Evolutionary conservation across 2,113 vertebrate species (phyloP), one percentile per base, ranked within the genome.

Genomic region (Dasyprocta punctata): DNA sequence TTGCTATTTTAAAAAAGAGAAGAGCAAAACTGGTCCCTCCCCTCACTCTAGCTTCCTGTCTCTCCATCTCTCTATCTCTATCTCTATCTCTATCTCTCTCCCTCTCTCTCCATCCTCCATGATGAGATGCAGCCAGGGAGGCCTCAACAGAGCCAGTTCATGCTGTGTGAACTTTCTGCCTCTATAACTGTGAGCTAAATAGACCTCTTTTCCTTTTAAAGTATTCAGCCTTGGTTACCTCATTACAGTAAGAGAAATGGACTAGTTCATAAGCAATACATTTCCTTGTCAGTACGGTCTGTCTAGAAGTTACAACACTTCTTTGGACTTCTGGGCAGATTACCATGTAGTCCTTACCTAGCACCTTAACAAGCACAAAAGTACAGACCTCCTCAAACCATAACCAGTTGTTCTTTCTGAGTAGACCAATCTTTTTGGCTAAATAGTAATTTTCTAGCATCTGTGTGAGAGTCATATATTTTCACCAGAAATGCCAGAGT

Each of bases 361-460:
- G 58, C n/a, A 3, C 44, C 10, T 41, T 30, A 88, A 8, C 60
- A 22, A 44, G 26, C 0, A 30, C 60, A 89, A 75, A 84, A 49
- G 56, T 56, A 33, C 36, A 85, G 81, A 19, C 49, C 63, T 56
- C 85, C 41, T 44, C 83, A 86, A 93, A 49, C 1, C 8, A 26
- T 65, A 92, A 69, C 47, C 56, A 78, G 28, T 17, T 26, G 28
- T 77, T 56, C 88, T 56, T 95, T 65, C 75, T 80, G 8, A 90
- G 56, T 13, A 78, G 63, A 73, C 36, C 80, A 26, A 85, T 88
- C 81, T 90, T 90, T 97, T 67, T 90, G 67, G 92, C 67, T 11
- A 20, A 60, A 58, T 44, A 89, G 81, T 90, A 77, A 95, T 89
- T 96, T 97, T 94, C 78, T 67, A 92, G 90, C 69, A 82, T 85